Percentiles rank a stretch among this genome's conserved stretches.
phyloP scores from a whole-genome alignment of 1,140 invertebrate species.

The Drosophila ercepeae region DNA sequence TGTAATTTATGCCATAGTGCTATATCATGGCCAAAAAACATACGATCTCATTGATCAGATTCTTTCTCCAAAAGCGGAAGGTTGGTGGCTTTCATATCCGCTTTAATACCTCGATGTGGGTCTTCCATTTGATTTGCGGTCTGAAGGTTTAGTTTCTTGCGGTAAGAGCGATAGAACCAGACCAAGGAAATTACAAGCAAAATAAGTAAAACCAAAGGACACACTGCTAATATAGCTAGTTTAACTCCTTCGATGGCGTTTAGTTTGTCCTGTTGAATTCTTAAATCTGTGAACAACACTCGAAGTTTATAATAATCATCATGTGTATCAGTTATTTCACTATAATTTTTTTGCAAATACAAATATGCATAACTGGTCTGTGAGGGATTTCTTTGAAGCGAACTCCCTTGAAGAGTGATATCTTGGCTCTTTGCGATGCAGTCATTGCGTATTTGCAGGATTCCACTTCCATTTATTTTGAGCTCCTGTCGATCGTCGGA shows the following conservation, averaged over 20 bases:
- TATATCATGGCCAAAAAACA: too few species aligned
- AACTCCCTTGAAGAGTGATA: not conserved
- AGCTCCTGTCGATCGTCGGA: conserved; percentile 21
- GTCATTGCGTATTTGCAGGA: conserved; percentile 14
- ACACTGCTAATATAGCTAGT: conserved; percentile 3
- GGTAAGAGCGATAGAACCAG: conserved; percentile 16
- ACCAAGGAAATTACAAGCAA: not conserved
- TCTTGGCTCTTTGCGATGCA: conserved; percentile 16
- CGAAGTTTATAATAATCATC: not conserved
- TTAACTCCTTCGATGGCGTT: not conserved
- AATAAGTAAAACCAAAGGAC: conserved; percentile 1
- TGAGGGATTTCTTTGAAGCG: not conserved
- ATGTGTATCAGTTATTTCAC: not conserved
- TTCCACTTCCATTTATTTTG: conserved; percentile 15
- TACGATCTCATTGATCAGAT: not conserved
- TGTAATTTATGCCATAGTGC: not conserved
- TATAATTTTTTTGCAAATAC: not conserved
- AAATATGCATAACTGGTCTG: conserved; percentile 7
- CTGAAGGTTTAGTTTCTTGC: not conserved
- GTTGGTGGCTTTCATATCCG: not conserved
- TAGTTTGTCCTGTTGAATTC: conserved; percentile 2
- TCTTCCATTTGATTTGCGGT: too few species aligned
- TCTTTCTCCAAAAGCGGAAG: conserved; percentile 23
- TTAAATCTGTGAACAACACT: not conserved
- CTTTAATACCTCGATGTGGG: too few species aligned